Percentiles rank a stretch among this genome's conserved stretches.
Evolutionary conservation across 2,113 vertebrate species (phyloP).

Genomic region (Cephalopholis sonnerati): DNA sequence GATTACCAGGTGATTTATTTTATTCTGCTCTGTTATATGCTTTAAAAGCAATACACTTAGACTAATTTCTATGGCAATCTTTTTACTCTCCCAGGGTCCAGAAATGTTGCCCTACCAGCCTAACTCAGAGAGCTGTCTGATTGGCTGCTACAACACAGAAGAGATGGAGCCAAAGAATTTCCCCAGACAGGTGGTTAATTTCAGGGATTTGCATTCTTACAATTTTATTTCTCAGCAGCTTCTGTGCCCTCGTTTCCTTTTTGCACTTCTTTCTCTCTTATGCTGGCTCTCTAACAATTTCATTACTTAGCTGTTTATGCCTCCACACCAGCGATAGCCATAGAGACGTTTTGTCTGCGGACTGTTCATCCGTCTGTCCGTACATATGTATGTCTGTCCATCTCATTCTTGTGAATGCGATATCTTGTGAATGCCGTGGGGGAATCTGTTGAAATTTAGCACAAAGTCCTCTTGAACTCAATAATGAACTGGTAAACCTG

Average conservation of each 20-base stretch:
- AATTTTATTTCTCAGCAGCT: not conserved
- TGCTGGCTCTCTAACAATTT: not conserved
- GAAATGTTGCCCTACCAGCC: slow-evolving; percentile 74
- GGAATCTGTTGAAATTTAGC: no score
- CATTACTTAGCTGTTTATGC: no score
- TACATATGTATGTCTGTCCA: no score
- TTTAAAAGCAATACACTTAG: not conserved
- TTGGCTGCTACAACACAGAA: slow-evolving; percentile 76
- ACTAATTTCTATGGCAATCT: not conserved
- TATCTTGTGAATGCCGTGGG: no score
- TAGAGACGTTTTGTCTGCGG: no score
- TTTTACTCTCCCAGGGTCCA: slow-evolving; percentile 52
- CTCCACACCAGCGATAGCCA: no score
- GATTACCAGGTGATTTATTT: slow-evolving; percentile 69
- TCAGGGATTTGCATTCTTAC: not conserved
- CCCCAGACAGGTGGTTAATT: slow-evolving; percentile 65
- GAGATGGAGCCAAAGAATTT: slow-evolving; percentile 56
- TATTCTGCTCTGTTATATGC: not conserved
- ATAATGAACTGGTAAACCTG: not conserved
- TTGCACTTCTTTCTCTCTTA: not conserved
- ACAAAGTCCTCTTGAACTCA: no score
- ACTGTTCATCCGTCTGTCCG: no score
- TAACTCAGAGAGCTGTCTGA: slow-evolving; percentile 76
- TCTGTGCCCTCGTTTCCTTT: not conserved
- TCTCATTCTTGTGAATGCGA: no score